A percentile compares a stretch with the other conserved stretches of the same genome.
phyloP scores from a whole-genome alignment of 2,113 vertebrate genomes.

The Mesocricetus auratus region DNA sequence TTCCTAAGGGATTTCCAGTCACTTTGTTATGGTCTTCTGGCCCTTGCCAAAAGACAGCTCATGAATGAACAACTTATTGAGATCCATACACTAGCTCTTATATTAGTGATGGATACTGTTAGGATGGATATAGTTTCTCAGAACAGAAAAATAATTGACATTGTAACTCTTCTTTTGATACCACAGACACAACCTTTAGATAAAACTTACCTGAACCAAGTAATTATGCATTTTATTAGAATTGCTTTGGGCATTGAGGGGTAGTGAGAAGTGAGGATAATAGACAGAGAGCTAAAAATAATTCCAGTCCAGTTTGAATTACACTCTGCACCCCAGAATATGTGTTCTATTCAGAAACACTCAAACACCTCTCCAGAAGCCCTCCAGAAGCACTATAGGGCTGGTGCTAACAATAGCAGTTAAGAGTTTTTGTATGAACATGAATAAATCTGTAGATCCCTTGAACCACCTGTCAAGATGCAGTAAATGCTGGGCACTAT shows the following conservation, averaged over 20 bases:
- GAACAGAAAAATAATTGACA: conserved; percentile 68
- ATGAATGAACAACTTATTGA: conserved; percentile 68
- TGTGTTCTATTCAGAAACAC: conserved; percentile 63
- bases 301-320: conserved; percentile 31
- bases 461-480: conserved; percentile 64
- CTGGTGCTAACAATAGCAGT: conserved; percentile 58
- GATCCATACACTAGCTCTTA: conserved; percentile 43
- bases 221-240: conserved; percentile 55
- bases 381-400: conserved; percentile 22
- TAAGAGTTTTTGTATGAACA: conserved; percentile 60
- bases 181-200: conserved; percentile 7
- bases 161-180: conserved; percentile 57
- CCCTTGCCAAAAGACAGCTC: conserved; percentile 67
- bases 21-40: conserved; percentile 40
- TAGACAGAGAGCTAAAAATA: conserved; percentile 24
- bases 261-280: not conserved
- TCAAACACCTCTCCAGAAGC: conserved; percentile 43
- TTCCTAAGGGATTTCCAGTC: conserved; percentile 67
- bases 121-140: conserved; percentile 19
- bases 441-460: conserved; percentile 65
- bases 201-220: conserved; percentile 43
- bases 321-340: not conserved
- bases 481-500: conserved; percentile 47
- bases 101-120: not conserved
- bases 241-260: not conserved